These are phyloP conservation scores for Caenorhabditis drosophilae DNA, from an alignment of 2,888 invertebrate genomes.

Conservation along the genomic window DNA sequence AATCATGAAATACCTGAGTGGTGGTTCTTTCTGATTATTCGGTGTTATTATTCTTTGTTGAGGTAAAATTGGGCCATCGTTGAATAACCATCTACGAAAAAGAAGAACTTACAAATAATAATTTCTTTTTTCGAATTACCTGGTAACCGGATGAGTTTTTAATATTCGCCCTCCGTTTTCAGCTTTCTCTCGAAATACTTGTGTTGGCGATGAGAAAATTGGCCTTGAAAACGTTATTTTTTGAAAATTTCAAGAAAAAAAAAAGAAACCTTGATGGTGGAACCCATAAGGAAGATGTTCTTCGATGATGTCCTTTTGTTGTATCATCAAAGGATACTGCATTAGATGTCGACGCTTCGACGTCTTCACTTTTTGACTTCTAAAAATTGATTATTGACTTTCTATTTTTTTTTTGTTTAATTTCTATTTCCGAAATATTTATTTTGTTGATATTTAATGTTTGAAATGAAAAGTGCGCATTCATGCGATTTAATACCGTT, in stretches of 20 bases:
- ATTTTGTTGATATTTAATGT: too few relatives aligned
- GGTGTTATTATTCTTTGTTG: constrained; percentile 36
- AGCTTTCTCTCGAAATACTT: constrained; percentile 49
- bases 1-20: too few relatives aligned
- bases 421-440: too few relatives aligned
- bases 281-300: constrained; percentile 56
- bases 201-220: constrained; percentile 48
- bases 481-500: too few relatives aligned
- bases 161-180: constrained; percentile 52
- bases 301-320: constrained; percentile 52
- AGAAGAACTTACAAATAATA: too few relatives aligned
- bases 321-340: constrained; percentile 5
- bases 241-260: too few relatives aligned
- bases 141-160: constrained; percentile 39
- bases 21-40: constrained; percentile 42
- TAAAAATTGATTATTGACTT: constrained; percentile 6
- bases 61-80: constrained; percentile 32
- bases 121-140: too few relatives aligned
- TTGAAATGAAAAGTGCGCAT: neutral
- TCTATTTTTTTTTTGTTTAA: too few relatives aligned
- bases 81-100: constrained; percentile 47
- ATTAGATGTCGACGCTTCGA: constrained; percentile 35
- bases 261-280: too few relatives aligned
- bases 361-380: constrained; percentile 25
- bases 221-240: too few relatives aligned